phyloP scores from a whole-genome alignment of 2,113 vertebrate genomes.

The Murina feae region DNA sequence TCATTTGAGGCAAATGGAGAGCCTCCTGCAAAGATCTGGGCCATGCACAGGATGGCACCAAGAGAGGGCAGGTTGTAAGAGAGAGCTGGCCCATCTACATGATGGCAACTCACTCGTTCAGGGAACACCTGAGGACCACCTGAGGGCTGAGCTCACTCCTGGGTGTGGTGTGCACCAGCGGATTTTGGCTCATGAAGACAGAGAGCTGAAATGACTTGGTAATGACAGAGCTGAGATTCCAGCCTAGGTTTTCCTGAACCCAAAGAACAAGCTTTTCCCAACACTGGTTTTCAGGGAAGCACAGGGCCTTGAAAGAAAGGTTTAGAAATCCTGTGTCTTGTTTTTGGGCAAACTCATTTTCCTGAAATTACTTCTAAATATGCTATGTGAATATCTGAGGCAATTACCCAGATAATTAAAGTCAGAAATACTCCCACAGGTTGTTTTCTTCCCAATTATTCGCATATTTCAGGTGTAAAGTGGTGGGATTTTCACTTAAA shows the following conservation, averaged over 20 bases:
- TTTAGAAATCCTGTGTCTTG: background rate
- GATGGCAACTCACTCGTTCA: rapidly evolving
- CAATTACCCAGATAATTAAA: conserved; percentile 40
- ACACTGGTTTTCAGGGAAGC: background rate
- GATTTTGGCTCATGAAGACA: too few species aligned
- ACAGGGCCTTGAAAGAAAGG: background rate
- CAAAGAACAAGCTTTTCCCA: background rate
- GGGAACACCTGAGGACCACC: background rate
- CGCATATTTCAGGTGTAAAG: conserved; percentile 63
- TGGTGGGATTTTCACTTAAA: conserved; percentile 51
- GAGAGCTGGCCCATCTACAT: background rate
- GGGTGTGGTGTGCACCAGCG: rapidly evolving
- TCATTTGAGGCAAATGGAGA: background rate
- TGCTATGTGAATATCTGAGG: background rate
- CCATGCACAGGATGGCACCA: rapidly evolving
- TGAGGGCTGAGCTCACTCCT: background rate
- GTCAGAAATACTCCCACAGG: conserved; percentile 35
- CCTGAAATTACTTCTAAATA: background rate
- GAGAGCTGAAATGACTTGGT: rapidly evolving
- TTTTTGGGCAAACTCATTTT: background rate
- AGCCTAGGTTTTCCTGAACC: background rate
- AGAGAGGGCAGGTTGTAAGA: background rate
- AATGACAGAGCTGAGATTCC: background rate
- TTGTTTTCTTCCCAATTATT: background rate
- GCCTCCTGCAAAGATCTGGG: background rate